phyloP scores from a whole-genome alignment of 2,113 vertebrate genomes.

The Pavo muticus region DNA sequence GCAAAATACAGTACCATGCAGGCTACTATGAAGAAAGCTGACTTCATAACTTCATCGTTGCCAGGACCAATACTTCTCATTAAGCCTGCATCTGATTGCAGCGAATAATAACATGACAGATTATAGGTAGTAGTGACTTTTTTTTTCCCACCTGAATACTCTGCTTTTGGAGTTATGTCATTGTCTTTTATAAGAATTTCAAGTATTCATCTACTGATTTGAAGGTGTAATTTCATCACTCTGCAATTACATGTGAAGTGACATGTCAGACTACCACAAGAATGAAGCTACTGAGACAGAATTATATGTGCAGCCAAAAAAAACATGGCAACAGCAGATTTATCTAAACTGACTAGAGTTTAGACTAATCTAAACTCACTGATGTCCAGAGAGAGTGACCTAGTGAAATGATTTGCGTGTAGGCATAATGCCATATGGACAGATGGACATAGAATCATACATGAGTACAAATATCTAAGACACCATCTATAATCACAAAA shows the following conservation, averaged over 20 bases:
- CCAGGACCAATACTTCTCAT: background rate
- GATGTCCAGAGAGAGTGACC: background rate
- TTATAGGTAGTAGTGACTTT: background rate
- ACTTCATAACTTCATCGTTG: background rate
- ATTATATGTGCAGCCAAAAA: background rate
- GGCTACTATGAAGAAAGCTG: background rate
- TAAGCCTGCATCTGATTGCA: background rate
- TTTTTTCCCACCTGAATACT: background rate
- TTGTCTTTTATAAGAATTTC: background rate
- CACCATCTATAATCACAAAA: conserved; percentile 46
- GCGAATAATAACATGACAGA: background rate
- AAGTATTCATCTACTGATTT: background rate
- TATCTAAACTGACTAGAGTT: background rate
- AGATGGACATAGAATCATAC: conserved; percentile 19
- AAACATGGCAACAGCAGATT: background rate
- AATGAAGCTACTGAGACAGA: background rate
- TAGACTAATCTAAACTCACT: background rate
- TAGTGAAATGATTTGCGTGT: background rate
- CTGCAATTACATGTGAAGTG: background rate
- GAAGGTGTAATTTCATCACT: background rate
- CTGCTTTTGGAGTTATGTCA: background rate
- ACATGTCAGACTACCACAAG: background rate
- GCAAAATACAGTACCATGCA: accelerated
- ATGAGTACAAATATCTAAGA: conserved; percentile 26
- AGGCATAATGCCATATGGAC: conserved; percentile 18